Base-by-base conservation (phyloP, 92 coral and sea anemone genomes). In the Scolanthus callimorphus region DNA sequence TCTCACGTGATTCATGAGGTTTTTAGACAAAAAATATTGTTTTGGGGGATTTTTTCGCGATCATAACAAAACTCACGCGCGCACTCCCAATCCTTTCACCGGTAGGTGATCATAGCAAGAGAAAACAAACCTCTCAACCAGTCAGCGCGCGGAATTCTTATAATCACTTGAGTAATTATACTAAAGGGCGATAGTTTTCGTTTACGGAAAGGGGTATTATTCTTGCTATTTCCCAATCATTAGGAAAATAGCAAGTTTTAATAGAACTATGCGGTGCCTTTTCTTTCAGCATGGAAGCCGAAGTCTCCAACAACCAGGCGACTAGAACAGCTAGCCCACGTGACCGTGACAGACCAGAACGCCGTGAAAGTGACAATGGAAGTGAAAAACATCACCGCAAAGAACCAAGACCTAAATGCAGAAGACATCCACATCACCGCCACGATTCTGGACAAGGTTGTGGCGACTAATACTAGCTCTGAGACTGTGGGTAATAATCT, bases 361-460 rank as follows among this genome's bases (percentile, higher is more conserved):
- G 99, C 80, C 0, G 84, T 46, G 17, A 77, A 67, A 46, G 94
- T 94, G 6, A 77, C 85, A 49, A 79, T 69, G 29, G 87, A 79
- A 25, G 92, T 94, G 1, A 74, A 78, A 39, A 89, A 94, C 64
- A 62, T 94, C 25, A 94, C 99, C 1, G 66, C 90, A 1, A 51
- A 70, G 20, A 64, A 75, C 24, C 63, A 60, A 11, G 25, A 70
- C 2, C 58, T 94, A 9, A 27, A 57, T n/a, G 80, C 80, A 12
- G 76, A 82, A 55, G 96, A 94, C 28, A 76, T 94, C 49, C 76
- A 87, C 41, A 64, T 81, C 22, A 84, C 98, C 38, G 96, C 96
- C 3, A 76, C 70, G 37, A 92, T 92, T 46, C 77, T 92, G 12
- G 49, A 71, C 26, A 92, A 92, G 28, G 91, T 92, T 10, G 92